Percentiles rank a stretch among this genome's conserved stretches.
Conservation (phyloP, 2,888 invertebrate genomes). For the Hydropsyche betteni region DNA sequence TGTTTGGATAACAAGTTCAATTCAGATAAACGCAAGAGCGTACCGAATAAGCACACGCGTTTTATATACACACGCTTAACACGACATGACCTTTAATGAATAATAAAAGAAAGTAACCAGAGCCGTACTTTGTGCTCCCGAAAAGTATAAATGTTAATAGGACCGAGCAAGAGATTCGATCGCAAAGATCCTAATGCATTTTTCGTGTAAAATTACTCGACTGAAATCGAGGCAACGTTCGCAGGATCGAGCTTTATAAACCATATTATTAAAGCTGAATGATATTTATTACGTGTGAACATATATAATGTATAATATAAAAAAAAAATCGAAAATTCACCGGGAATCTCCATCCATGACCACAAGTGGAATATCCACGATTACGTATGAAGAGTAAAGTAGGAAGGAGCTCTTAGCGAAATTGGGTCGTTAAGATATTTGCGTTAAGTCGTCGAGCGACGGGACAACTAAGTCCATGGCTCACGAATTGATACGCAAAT, state of each 20-base stretch:
- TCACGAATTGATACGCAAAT: conserved; percentile 1
- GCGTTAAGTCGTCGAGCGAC: background rate
- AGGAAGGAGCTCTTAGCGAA: conserved; percentile 35
- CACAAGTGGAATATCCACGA: background rate
- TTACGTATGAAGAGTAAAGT: conserved; percentile 18
- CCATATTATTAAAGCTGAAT: background rate
- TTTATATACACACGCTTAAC: too few species aligned
- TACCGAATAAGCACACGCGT: too few species aligned
- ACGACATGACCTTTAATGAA: background rate
- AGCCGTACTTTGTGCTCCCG: background rate
- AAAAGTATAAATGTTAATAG: background rate
- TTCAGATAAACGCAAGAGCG: too few species aligned
- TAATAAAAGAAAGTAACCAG: conserved; percentile 4
- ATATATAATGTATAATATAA: too few species aligned
- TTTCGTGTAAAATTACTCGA: conserved; percentile 19
- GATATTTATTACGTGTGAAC: too few species aligned
- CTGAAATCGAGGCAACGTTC: conserved; percentile 16
- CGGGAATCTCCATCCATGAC: background rate
- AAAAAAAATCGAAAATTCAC: too few species aligned
- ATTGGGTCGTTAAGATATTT: conserved; percentile 33
- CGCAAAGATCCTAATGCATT: conserved; percentile 6
- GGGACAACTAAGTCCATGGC: background rate
- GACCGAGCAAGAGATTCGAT: background rate
- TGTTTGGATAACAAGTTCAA: too few species aligned
- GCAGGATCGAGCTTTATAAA: background rate